These are phyloP conservation scores for Cheilosia vulpina DNA, from an alignment of 2,888 invertebrate genomes.

Conservation along the genomic window DNA sequence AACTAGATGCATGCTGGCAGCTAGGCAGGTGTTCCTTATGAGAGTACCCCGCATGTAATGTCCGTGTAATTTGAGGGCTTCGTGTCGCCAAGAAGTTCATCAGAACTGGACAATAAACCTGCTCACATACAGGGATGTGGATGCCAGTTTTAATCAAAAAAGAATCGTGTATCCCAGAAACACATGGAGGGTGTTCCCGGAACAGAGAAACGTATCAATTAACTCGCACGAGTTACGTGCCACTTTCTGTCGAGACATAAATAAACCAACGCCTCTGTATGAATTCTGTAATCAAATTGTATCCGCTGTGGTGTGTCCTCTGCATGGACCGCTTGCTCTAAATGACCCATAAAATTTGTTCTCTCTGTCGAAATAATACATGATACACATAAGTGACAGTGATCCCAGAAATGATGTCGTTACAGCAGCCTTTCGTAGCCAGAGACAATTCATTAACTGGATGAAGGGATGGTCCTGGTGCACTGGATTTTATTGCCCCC, in stretches of 20 bases:
- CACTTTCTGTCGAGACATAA: not conserved
- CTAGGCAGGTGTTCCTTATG: constrained; percentile 54
- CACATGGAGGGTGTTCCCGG: not conserved
- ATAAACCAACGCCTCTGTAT: constrained; percentile 34
- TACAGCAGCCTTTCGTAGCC: constrained; percentile 46
- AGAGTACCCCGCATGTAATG: constrained; percentile 46
- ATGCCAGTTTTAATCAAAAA: constrained; percentile 2
- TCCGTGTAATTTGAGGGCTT: constrained; percentile 48
- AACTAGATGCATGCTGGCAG: constrained; percentile 35
- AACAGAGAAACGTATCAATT: constrained; percentile 21
- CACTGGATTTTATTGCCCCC: constrained; percentile 58
- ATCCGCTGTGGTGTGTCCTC: constrained; percentile 1
- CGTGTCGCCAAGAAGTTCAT: constrained; percentile 32
- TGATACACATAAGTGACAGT: constrained; percentile 52
- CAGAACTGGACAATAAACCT: constrained; percentile 35
- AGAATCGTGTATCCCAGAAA: not conserved
- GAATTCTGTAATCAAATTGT: constrained; percentile 48
- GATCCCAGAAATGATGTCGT: constrained; percentile 58
- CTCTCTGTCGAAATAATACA: constrained; percentile 18
- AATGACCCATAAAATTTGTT: constrained; percentile 68
- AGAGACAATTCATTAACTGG: constrained; percentile 54
- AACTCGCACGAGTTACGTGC: constrained; percentile 25
- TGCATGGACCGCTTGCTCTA: constrained; percentile 49
- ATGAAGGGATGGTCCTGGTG: constrained; percentile 23
- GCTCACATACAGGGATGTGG: not conserved